These are phyloP conservation scores for Ciconia maguari DNA, from an alignment of 2,113 vertebrate species.

Conservation along the genomic window DNA sequence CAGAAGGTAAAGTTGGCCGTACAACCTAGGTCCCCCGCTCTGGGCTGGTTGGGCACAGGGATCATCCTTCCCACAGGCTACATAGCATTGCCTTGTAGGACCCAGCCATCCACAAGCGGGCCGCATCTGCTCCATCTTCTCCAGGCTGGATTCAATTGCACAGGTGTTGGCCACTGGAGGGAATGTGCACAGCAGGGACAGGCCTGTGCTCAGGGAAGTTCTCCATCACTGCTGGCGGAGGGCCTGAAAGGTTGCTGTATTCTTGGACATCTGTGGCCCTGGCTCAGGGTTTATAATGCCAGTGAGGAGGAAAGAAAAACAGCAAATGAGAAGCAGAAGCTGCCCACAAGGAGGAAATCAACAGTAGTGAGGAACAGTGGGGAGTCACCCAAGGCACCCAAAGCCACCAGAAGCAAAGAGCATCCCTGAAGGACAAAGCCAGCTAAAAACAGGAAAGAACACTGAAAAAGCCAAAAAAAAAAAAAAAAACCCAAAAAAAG, in stretches of 20 bases:
- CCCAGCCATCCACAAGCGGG: not conserved
- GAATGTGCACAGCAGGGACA: not conserved
- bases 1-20: not conserved
- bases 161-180: not conserved
- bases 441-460: not conserved
- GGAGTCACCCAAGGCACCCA: not conserved
- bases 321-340: not conserved
- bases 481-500: not conserved
- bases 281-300: not conserved
- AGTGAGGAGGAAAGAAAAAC: not conserved
- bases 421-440: not conserved
- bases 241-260: not conserved
- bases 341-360: not conserved
- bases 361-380: not conserved
- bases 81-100: not conserved
- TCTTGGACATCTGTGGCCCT: not conserved
- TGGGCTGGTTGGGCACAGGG: not conserved
- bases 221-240: not conserved
- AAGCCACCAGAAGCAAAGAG: not conserved
- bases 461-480: not conserved
- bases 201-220: not conserved
- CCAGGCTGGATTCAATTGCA: not conserved
- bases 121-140: not conserved
- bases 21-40: rapidly evolving
- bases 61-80: not conserved